phyloP scores from a whole-genome alignment of 1,140 invertebrate species.

The Halyomorpha halys region DNA sequence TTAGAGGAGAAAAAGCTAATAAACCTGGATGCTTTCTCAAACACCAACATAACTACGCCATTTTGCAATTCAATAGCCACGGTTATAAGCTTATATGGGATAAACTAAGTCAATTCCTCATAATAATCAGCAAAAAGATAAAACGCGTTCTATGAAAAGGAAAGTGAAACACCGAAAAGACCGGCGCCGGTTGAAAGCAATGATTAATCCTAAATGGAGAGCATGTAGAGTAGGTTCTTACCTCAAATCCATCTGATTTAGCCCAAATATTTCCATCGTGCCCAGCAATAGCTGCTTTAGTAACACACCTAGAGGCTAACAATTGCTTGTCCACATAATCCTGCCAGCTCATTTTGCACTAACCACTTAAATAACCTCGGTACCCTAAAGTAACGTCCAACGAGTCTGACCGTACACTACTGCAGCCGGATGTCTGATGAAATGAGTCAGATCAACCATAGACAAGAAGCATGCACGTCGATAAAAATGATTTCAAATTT shows the following conservation, averaged over 20 bases:
- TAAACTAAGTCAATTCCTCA: not conserved
- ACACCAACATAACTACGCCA: slow-evolving; percentile 14
- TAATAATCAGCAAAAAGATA: too few species aligned
- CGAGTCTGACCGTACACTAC: slow-evolving; percentile 20
- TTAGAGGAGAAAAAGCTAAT: too few species aligned
- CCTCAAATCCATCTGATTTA: slow-evolving; percentile 83
- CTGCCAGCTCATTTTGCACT: slow-evolving; percentile 84
- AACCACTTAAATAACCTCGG: slow-evolving; percentile 19
- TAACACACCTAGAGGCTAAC: slow-evolving; percentile 82
- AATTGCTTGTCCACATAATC: slow-evolving; percentile 96
- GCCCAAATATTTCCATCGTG: slow-evolving; percentile 92
- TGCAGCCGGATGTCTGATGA: slow-evolving; percentile 23
- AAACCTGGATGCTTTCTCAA: too few species aligned
- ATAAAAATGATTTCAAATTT: not conserved
- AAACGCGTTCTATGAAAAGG: not conserved
- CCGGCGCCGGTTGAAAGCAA: not conserved
- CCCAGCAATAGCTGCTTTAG: slow-evolving; percentile 86
- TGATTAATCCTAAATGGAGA: not conserved
- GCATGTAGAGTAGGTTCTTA: slow-evolving; percentile 47
- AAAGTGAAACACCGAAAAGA: not conserved
- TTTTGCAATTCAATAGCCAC: slow-evolving; percentile 23
- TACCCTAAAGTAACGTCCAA: slow-evolving; percentile 18
- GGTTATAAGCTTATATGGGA: not conserved
- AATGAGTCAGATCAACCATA: slow-evolving; percentile 4
- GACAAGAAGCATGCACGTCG: slow-evolving; percentile 3